Conservation (phyloP, 2,797 vertebrate genomes). For the Channa striata region DNA sequence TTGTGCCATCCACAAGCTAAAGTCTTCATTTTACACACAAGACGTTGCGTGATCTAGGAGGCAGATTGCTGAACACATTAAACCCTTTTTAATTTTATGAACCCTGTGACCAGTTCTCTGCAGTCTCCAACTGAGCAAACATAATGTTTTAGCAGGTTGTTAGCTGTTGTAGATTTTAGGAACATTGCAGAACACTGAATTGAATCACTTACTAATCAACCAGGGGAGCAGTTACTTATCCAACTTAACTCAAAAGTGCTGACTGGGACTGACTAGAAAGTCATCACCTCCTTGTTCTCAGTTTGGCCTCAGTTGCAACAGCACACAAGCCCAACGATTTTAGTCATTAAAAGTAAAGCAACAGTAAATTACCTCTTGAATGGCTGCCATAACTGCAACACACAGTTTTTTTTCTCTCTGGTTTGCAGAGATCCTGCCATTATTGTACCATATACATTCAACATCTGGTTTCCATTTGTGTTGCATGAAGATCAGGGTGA, state of each 20-base stretch:
- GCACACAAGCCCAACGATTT: constrained; percentile 33
- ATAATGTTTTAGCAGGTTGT: not conserved
- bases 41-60: not conserved
- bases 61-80: not conserved
- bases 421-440: constrained; percentile 58
- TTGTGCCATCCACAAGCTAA: constrained; percentile 8
- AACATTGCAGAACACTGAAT: not conserved
- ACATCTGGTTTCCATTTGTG: constrained; percentile 74
- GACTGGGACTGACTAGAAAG: constrained; percentile 47
- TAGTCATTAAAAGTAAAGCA: constrained; percentile 65
- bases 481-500: constrained; percentile 54
- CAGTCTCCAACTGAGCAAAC: not conserved
- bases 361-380: constrained; percentile 63
- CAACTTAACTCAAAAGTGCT: constrained; percentile 31
- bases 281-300: constrained; percentile 47
- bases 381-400: constrained; percentile 46
- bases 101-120: not conserved
- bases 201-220: constrained; percentile 9
- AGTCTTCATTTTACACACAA: constrained; percentile 3
- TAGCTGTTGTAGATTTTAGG: not conserved
- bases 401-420: constrained; percentile 39
- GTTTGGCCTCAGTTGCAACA: constrained; percentile 35
- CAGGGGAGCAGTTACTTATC: constrained; percentile 12
- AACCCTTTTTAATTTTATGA: not conserved
- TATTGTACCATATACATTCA: constrained; percentile 61